Percentiles rank a stretch among this genome's conserved stretches.
Evolutionary conservation across 2,113 vertebrate genomes (phyloP).

Genomic region (zebrafish (Danio rerio)): DNA sequence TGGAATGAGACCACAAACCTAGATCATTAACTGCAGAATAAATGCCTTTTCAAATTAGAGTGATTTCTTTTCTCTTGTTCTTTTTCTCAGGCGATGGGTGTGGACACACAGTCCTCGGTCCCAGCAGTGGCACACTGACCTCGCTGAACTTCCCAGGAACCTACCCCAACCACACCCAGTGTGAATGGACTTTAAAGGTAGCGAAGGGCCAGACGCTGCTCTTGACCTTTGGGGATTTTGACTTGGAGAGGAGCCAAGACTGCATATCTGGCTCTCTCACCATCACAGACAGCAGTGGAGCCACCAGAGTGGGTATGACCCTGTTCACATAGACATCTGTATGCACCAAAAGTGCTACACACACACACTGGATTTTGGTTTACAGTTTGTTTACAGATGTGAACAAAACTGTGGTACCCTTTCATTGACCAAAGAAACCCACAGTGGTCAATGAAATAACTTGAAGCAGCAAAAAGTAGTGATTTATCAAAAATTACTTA

Average conservation of each 20-base stretch:
- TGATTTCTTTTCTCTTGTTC: neutral
- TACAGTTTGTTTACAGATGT: too few species aligned
- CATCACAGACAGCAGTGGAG: slow-evolving; percentile 68
- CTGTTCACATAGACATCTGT: neutral
- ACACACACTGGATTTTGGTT: too few species aligned
- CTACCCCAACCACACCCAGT: slow-evolving; percentile 82
- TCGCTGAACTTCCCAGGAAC: slow-evolving; percentile 86
- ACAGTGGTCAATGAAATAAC: too few species aligned
- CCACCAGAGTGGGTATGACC: slow-evolving; percentile 71
- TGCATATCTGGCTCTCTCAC: slow-evolving; percentile 81
- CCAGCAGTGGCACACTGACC: slow-evolving; percentile 82
- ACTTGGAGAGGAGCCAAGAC: slow-evolving; percentile 78
- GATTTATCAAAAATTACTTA: too few species aligned
- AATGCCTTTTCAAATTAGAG: neutral
- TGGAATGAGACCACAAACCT: neutral
- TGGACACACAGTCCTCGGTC: slow-evolving; percentile 78
- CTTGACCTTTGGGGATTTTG: slow-evolving; percentile 83
- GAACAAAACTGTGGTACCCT: too few species aligned
- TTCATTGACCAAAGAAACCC: too few species aligned
- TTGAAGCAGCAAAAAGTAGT: too few species aligned
- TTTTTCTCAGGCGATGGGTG: slow-evolving; percentile 81
- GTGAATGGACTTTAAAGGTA: slow-evolving; percentile 77
- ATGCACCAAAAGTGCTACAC: neutral
- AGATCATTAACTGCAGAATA: neutral
- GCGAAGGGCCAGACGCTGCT: slow-evolving; percentile 71